These are phyloP conservation scores for Danionella dracula DNA, from an alignment of 2,797 vertebrate genomes.

Conservation along the genomic window DNA sequence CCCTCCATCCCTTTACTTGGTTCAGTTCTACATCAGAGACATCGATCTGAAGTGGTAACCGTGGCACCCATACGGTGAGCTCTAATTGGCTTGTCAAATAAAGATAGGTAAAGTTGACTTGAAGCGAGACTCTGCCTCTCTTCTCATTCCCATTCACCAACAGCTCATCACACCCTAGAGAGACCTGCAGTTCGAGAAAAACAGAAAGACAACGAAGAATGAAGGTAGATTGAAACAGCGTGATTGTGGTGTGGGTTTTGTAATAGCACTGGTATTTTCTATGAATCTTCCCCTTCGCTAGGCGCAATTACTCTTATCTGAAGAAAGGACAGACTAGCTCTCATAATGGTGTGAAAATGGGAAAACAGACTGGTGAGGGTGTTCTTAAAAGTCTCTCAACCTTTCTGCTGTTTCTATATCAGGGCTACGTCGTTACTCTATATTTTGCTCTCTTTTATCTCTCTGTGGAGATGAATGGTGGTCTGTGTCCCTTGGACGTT, in stretches of 20 bases:
- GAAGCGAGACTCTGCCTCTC: conserved; percentile 82
- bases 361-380: neutral
- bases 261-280: conserved; percentile 1
- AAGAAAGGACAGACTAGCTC: neutral
- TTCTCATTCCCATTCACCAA: conserved; percentile 93
- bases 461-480: conserved; percentile 31
- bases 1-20: conserved; percentile 95
- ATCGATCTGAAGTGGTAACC: conserved; percentile 90
- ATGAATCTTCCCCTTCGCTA: neutral
- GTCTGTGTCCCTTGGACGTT: conserved; percentile 6
- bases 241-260: conserved; percentile 1
- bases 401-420: neutral
- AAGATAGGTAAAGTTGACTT: conserved; percentile 90
- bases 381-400: neutral
- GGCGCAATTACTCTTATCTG: neutral
- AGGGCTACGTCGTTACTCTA: neutral
- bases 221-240: neutral
- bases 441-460: conserved; percentile 1
- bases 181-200: conserved; percentile 68
- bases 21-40: conserved; percentile 91
- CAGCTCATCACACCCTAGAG: conserved; percentile 79
- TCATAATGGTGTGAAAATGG: neutral
- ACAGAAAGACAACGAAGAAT: neutral
- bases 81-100: conserved; percentile 86
- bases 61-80: conserved; percentile 86